Evolutionary conservation across 2,797 vertebrate genomes (phyloP), one percentile per base, ranked within the genome.

Genomic region (Dicrostonyx torquatus): DNA sequence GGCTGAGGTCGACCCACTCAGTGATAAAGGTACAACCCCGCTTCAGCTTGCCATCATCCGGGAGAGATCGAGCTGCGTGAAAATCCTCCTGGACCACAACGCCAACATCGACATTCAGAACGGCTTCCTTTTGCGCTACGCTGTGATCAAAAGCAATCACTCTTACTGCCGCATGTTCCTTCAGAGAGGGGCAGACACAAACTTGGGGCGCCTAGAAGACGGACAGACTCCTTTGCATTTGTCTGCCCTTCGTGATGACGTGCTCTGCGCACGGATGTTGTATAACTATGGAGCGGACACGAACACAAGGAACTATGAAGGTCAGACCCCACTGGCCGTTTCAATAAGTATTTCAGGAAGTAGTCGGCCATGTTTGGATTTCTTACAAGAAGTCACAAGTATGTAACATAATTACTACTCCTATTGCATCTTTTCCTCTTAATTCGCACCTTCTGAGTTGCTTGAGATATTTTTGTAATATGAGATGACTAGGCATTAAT

Each of bases 91-190:
- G 97, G 99, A 99, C 98, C 99, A 99, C 98, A 99, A 98, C 64
- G 99, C 99, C 98, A 99, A 99, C 98, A 99, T 99, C 80, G 99
- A 99, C 98, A 99, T 99, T 97, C 99, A 99, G 83, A 99, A 99
- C 7, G 99, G 99, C 95, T 99, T 99, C 98, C 98, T 99, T 97
- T 97, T 99, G 97, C 99, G 99, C 34, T 99, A 99, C 0, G 99
- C 99, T 29, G 99, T 99, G 98, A 99, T 99, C 98, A 99, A 99
- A 98, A 99, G 99, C 98, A 99, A 99, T 97, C 99, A 99, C 98
- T 99, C 99, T 0, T 99, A 99, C 96, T 99, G 99, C 98, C 99
- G 99, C 83, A 99, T 99, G 99, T 99, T 99, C 98, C 99, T 99
- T 94, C 99, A 99, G 98, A 98, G 99, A 89, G 99, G 99, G 6